Evolutionary conservation across 2,888 invertebrate genomes (phyloP), one percentile per base, ranked within the genome.

Genomic region (Nomada fucata): DNA sequence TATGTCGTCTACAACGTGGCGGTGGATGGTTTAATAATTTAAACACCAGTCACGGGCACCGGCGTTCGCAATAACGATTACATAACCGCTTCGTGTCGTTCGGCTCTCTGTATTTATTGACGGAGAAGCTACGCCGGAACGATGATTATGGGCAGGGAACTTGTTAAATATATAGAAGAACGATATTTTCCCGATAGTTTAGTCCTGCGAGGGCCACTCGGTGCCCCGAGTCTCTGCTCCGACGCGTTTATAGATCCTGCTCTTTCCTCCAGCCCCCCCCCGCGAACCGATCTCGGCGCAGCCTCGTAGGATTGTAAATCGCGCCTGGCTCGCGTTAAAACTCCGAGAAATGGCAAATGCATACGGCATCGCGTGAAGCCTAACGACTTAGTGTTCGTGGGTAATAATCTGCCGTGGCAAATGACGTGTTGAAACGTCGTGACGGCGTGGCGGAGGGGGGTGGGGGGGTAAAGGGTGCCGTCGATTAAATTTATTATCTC

Each of bases 51-150:
- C 79, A 74, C 79, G 82, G 86, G 73, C 79, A 77, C 76, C 76
- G 76, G 63, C 81, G 78, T 84, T 36, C 77, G 86, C 82, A 83
- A 83, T 82, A 75, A 82, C 53, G 77, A 83, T 86, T 86, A 71
- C 85, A 86, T 67, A 86, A 85, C 79, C 23, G 36, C 36, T 26
- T 55, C 67, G 67, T 52, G 79, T 63, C 82, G 71, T 78, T 72
- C 74, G 47, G 52, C 63, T 53, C 69, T 63, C 61, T 50, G 71
- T 74, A 76, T 74, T 79, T 81, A 80, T 80, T 44, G 77, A 72
- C 67, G 61, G 42, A 64, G 57, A 29, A 9, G 52, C 63, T 44
- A 60, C 23, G 52, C 69, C 67, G 36, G 57, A 53, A 61, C 44
- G 55, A 29, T 64, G 67, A 68, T 79, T 64, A 73, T 44, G 57